Evolutionary conservation across 2,888 invertebrate genomes (phyloP).

Genomic region (Lacanobia oleracea): DNA sequence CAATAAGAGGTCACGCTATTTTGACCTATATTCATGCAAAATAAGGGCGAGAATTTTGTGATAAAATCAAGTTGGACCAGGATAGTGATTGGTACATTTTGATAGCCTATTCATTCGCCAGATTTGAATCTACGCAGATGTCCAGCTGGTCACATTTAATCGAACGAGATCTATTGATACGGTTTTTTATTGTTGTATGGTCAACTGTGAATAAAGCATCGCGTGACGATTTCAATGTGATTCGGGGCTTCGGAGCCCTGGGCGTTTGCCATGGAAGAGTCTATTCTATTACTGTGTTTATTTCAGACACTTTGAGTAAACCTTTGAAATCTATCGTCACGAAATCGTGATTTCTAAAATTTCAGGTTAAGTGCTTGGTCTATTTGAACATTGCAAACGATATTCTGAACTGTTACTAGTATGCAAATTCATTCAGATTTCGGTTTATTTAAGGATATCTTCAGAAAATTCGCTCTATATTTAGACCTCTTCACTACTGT

Average conservation of each 20-base stretch:
- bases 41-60: conserved; percentile 54
- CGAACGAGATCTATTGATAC: conserved; percentile 82
- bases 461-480: conserved; percentile 12
- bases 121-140: conserved; percentile 76
- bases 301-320: conserved; percentile 40
- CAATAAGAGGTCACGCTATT: conserved; percentile 51
- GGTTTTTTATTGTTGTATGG: conserved; percentile 72
- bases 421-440: conserved; percentile 35
- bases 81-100: conserved; percentile 63
- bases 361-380: conserved; percentile 36
- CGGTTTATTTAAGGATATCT: conserved; percentile 22
- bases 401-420: conserved; percentile 31
- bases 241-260: conserved; percentile 22
- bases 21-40: conserved; percentile 44
- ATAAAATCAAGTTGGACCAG: conserved; percentile 22
- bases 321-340: conserved; percentile 44
- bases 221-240: conserved; percentile 63
- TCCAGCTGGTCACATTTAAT: conserved; percentile 80
- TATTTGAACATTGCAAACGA: conserved; percentile 38
- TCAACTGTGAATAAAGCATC: conserved; percentile 56
- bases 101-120: conserved; percentile 71
- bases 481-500: background rate
- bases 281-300: conserved; percentile 55
- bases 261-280: conserved; percentile 30
- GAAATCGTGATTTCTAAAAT: conserved; percentile 52